Evolutionary conservation across 1,140 invertebrate species (phyloP).

Genomic region (Parasteatoda tepidariorum): DNA sequence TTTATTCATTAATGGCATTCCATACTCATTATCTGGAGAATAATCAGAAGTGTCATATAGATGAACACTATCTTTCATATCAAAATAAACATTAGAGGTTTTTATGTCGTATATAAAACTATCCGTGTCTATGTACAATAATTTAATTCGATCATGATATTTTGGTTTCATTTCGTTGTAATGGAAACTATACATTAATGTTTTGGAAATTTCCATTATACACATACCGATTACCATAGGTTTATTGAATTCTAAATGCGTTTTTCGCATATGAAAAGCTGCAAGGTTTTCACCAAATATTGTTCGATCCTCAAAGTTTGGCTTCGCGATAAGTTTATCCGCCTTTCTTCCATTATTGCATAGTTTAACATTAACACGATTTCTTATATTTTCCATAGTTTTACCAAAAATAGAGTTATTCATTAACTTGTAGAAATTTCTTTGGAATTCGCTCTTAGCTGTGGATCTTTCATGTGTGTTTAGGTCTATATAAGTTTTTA

Average conservation of each 20-base stretch:
- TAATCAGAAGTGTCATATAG: constrained; percentile 62
- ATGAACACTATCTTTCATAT: constrained; percentile 27
- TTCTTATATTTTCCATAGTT: constrained; percentile 68
- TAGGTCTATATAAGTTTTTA: background rate
- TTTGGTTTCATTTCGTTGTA: constrained; percentile 31
- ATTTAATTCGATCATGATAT: constrained; percentile 57
- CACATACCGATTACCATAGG: background rate
- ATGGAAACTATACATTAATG: no score
- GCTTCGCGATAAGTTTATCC: background rate
- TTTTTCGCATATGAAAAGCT: background rate
- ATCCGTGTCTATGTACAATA: constrained; percentile 62
- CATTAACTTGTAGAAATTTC: constrained; percentile 70
- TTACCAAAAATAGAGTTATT: constrained; percentile 71
- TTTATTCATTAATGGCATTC: constrained; percentile 66
- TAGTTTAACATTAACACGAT: constrained; percentile 4
- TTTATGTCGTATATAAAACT: constrained; percentile 57
- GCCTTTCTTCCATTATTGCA: background rate
- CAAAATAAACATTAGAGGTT: constrained; percentile 56
- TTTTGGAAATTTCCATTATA: background rate
- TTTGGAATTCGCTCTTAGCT: constrained; percentile 69
- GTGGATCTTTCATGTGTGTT: constrained; percentile 63
- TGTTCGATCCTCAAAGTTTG: background rate
- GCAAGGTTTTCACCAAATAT: background rate
- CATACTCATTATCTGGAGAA: constrained; percentile 24
- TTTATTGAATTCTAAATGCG: background rate